Evolutionary conservation across 2,113 vertebrate species (phyloP).

Genomic region (Microcebus murinus): DNA sequence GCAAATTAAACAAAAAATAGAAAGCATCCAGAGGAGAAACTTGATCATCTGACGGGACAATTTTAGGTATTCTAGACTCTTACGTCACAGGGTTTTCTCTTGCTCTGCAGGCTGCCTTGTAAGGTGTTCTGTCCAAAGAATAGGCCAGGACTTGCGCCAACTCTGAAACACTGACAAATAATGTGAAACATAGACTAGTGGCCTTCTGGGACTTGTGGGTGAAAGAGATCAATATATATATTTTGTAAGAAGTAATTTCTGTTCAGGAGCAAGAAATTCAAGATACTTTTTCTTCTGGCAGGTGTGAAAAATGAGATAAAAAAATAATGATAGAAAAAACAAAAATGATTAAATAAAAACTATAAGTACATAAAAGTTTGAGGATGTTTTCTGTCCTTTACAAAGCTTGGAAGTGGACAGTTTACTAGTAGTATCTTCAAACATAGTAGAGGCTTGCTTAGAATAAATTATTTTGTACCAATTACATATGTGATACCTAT

Average conservation of each 20-base stretch:
- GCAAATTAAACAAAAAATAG: not conserved
- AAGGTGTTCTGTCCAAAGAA: not conserved
- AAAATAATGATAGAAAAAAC: not conserved
- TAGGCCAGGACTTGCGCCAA: not conserved
- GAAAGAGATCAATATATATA: not conserved
- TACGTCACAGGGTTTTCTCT: not conserved
- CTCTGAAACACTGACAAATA: not conserved
- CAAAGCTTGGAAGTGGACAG: not conserved
- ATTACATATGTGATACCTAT: not conserved
- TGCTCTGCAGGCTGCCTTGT: not conserved
- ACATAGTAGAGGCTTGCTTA: not conserved
- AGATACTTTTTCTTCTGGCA: not conserved
- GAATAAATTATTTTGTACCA: not conserved
- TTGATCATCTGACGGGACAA: no score
- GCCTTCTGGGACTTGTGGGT: not conserved
- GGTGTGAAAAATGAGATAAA: not conserved
- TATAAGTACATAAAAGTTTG: not conserved
- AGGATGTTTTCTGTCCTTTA: not conserved
- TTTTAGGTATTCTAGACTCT: not conserved
- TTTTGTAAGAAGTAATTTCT: not conserved
- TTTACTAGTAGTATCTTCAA: not conserved
- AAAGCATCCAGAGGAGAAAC: not conserved
- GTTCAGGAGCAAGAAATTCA: constrained; percentile 19
- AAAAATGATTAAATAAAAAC: constrained; percentile 22
- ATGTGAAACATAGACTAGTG: not conserved